These are phyloP conservation scores for Oikopleura vanhoeffeni DNA, from an alignment of 23 tunicate species.

Conservation along the genomic window DNA sequence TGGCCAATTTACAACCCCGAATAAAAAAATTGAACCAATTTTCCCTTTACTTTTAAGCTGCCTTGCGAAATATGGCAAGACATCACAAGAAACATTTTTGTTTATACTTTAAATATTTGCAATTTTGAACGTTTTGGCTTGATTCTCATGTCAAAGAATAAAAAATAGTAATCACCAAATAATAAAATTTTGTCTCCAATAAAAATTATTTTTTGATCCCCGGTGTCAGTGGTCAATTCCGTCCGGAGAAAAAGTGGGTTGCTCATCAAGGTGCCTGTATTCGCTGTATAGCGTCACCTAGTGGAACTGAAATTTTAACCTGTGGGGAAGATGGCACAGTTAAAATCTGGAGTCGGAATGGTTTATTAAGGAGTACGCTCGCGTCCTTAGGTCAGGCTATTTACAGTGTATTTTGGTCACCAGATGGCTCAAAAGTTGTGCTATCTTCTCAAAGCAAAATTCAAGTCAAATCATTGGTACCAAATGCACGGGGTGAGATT, in stretches of 20 bases:
- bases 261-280: background rate
- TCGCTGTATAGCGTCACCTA: background rate
- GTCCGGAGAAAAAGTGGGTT: background rate
- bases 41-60: too few relatives aligned
- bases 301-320: background rate
- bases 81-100: too few relatives aligned
- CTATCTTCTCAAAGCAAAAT: constrained; percentile 51
- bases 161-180: too few relatives aligned
- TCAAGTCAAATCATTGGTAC: constrained; percentile 58
- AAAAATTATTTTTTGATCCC: too few relatives aligned
- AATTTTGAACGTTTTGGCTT: too few relatives aligned
- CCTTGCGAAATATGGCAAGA: too few relatives aligned
- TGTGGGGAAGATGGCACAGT: constrained; percentile 84
- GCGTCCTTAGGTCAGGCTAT: constrained; percentile 29
- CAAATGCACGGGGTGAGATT: constrained; percentile 35
- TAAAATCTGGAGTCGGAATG: constrained; percentile 77
- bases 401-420: constrained; percentile 66
- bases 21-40: too few relatives aligned
- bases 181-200: too few relatives aligned
- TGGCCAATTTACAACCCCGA: too few relatives aligned
- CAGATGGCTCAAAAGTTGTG: constrained; percentile 53
- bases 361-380: constrained; percentile 63
- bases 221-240: background rate
- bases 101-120: too few relatives aligned
- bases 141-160: too few relatives aligned